Conservation (phyloP, 2,113 vertebrate genomes). For the Hoplias malabaricus region DNA sequence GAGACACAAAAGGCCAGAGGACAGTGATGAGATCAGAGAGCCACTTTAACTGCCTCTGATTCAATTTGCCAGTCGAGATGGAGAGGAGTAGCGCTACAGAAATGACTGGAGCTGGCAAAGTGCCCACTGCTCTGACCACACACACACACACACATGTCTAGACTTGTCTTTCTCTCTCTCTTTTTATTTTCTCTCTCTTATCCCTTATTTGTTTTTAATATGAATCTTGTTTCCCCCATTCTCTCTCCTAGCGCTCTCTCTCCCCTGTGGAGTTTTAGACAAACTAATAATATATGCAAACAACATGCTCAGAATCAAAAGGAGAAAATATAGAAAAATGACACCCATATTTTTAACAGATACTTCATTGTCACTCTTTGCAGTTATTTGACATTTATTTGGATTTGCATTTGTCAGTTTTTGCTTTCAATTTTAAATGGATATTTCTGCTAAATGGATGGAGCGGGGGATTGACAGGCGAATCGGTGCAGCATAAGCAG, state of each 20-base stretch:
- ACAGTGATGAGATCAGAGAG: slow-evolving; percentile 27
- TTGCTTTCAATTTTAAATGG: not conserved
- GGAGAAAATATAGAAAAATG: no score
- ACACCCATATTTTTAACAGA: no score
- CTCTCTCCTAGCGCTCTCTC: no score
- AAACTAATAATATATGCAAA: no score
- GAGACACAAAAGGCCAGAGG: slow-evolving; percentile 24
- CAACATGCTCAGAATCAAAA: no score
- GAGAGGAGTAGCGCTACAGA: not conserved
- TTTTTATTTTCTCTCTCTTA: not conserved
- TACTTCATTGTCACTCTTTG: no score
- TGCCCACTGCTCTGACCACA: slow-evolving; percentile 26
- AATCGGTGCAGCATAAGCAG: no score
- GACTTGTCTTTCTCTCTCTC: not conserved
- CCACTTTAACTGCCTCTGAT: slow-evolving; percentile 25
- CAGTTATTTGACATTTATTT: no score
- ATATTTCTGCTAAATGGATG: not conserved
- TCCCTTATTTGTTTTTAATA: no score
- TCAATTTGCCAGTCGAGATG: slow-evolving; percentile 38
- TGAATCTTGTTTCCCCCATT: no score
- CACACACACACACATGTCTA: slow-evolving; percentile 14
- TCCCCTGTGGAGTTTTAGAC: no score
- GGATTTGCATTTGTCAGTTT: not conserved
- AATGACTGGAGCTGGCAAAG: slow-evolving; percentile 44
- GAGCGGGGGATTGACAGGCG: no score